Conservation (phyloP, 2,888 invertebrate species). For the Therioaphis trifolii region DNA sequence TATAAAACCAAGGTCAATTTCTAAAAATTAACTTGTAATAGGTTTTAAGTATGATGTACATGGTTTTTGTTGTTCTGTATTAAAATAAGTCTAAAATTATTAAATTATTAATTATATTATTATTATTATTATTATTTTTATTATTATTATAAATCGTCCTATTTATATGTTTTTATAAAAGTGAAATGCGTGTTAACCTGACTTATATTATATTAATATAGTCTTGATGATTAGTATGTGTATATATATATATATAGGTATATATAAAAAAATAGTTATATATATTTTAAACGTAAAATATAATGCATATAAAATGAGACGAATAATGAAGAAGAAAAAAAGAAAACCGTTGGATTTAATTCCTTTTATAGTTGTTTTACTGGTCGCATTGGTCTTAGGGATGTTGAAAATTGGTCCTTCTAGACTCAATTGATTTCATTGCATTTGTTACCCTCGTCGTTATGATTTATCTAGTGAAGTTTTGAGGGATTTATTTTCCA, state of each 20-base stretch:
- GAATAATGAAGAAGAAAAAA: neutral
- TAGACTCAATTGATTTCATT: slow-evolving; percentile 38
- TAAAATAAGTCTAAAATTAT: slow-evolving; percentile 56
- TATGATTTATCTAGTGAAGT: slow-evolving; percentile 28
- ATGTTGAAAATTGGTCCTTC: neutral
- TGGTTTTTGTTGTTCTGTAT: slow-evolving; percentile 60
- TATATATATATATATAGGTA: neutral
- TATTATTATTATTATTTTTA: slow-evolving; percentile 50
- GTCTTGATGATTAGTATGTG: neutral
- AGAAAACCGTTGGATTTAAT: slow-evolving; percentile 32
- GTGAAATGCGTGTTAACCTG: slow-evolving; percentile 45
- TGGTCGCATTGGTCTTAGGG: slow-evolving; percentile 10
- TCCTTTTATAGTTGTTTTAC: slow-evolving; percentile 8
- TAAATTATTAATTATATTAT: slow-evolving; percentile 54
- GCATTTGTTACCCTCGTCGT: neutral
- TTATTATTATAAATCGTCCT: slow-evolving; percentile 58
- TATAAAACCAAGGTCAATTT: slow-evolving; percentile 34
- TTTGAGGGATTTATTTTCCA: slow-evolving; percentile 29
- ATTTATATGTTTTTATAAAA: slow-evolving; percentile 57
- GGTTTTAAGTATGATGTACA: slow-evolving; percentile 46
- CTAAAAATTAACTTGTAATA: slow-evolving; percentile 27
- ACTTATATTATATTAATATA: slow-evolving; percentile 59
- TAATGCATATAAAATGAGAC: slow-evolving; percentile 21
- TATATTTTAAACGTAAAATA: no score
- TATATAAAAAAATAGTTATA: no score